phyloP scores from a whole-genome alignment of 2,797 vertebrate species.

The Enteromius argenteus region DNA sequence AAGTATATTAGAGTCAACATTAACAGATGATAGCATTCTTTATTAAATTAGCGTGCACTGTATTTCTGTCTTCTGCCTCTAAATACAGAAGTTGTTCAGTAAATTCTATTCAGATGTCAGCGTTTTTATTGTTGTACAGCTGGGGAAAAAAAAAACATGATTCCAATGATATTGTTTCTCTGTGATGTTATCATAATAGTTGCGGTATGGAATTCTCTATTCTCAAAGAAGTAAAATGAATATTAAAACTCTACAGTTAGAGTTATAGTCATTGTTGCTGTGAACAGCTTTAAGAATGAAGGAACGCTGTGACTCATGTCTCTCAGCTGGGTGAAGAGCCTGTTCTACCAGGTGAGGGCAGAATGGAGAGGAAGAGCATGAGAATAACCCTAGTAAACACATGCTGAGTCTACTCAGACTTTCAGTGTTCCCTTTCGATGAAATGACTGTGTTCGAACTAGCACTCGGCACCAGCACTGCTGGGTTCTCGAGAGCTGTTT shows the following conservation, averaged over 20 bases:
- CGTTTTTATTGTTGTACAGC: background rate
- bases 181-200: background rate
- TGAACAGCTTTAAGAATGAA: background rate
- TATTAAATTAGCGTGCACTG: background rate
- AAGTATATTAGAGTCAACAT: background rate
- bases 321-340: conserved; percentile 1
- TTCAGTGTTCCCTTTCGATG: background rate
- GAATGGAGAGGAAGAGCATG: background rate
- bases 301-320: background rate
- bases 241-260: background rate
- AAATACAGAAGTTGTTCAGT: background rate
- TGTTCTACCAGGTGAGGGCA: background rate
- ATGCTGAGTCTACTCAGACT: background rate
- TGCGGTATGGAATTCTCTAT: background rate
- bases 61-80: background rate
- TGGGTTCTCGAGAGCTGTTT: background rate
- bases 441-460: background rate
- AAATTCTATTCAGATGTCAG: background rate
- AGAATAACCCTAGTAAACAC: background rate
- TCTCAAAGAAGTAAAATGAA: background rate
- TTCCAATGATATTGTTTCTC: background rate
- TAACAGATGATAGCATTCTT: background rate
- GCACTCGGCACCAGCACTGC: background rate
- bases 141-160: background rate
- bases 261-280: background rate